A percentile compares a stretch with the other conserved stretches of the same genome.
Evolutionary conservation across 2,888 invertebrate species (phyloP).

Genomic region (Ligdia adustata): DNA sequence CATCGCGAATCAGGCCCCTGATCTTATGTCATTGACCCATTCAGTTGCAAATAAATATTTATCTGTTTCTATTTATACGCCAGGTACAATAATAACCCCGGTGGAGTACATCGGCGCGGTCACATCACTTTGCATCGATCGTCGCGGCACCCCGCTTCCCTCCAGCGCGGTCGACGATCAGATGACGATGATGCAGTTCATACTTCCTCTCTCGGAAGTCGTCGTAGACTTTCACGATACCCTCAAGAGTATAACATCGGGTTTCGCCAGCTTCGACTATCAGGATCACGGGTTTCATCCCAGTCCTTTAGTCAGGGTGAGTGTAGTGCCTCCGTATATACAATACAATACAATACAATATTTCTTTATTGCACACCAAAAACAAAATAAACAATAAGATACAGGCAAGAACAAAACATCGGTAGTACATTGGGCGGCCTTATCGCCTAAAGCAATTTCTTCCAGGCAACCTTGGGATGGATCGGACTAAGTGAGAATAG

Average conservation of each 20-base stretch:
- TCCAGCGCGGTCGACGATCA: slow-evolving; percentile 91
- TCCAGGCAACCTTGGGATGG: too few relatives aligned
- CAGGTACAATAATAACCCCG: slow-evolving; percentile 95
- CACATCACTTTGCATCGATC: slow-evolving; percentile 89
- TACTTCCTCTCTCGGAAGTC: slow-evolving; percentile 96
- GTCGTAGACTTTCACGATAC: slow-evolving; percentile 97
- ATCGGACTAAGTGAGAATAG: too few relatives aligned
- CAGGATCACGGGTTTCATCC: slow-evolving; percentile 93
- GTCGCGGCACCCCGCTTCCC: slow-evolving; percentile 86
- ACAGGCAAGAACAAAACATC: too few relatives aligned
- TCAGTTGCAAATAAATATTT: background rate
- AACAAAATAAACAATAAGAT: too few relatives aligned
- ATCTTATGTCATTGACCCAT: too few relatives aligned
- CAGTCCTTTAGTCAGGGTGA: slow-evolving; percentile 91
- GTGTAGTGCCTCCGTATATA: too few relatives aligned
- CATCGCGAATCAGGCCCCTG: too few relatives aligned
- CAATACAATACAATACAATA: too few relatives aligned
- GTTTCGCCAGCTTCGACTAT: slow-evolving; percentile 98
- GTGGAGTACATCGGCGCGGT: slow-evolving; percentile 88
- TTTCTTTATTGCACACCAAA: too few relatives aligned
- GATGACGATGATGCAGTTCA: slow-evolving; percentile 91
- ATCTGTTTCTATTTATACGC: background rate
- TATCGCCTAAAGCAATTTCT: too few relatives aligned
- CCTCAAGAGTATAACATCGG: slow-evolving; percentile 94
- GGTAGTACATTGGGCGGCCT: too few relatives aligned